Conservation (phyloP, 2,888 invertebrate genomes). For the Piscicola geometra region DNA sequence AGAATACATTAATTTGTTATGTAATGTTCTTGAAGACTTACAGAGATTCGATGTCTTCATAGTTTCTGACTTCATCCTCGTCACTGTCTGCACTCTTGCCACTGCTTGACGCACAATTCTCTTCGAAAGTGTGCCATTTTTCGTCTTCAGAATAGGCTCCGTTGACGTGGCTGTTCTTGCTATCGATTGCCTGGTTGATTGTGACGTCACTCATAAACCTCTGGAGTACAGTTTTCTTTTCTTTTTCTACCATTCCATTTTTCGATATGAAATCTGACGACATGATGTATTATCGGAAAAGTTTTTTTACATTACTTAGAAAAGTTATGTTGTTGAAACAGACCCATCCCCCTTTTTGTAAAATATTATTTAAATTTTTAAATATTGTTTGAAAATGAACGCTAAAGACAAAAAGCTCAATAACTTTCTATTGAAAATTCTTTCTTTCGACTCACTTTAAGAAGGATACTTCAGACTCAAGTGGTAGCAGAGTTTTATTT, state of each 20-base stretch:
- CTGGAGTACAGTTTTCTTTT: neutral
- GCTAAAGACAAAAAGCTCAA: too few species aligned
- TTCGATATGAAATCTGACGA: too few species aligned
- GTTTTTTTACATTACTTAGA: neutral
- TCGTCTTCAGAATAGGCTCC: neutral
- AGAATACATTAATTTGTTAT: too few species aligned
- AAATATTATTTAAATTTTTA: too few species aligned
- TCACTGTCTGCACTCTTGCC: neutral
- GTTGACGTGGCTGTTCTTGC: neutral
- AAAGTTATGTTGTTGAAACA: neutral
- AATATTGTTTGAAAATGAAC: too few species aligned
- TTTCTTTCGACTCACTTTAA: too few species aligned
- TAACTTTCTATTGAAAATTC: too few species aligned
- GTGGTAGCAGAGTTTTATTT: too few species aligned
- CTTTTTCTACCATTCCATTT: neutral
- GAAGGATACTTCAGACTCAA: too few species aligned
- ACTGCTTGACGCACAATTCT: neutral
- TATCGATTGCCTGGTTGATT: neutral
- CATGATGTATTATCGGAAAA: too few species aligned
- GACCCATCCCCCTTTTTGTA: too few species aligned
- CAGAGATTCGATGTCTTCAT: neutral
- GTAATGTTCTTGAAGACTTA: too few species aligned
- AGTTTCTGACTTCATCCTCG: neutral
- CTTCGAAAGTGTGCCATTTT: neutral
- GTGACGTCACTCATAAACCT: neutral